Conservation (phyloP, 2,888 invertebrate genomes). For the Tenodera sinensis region DNA sequence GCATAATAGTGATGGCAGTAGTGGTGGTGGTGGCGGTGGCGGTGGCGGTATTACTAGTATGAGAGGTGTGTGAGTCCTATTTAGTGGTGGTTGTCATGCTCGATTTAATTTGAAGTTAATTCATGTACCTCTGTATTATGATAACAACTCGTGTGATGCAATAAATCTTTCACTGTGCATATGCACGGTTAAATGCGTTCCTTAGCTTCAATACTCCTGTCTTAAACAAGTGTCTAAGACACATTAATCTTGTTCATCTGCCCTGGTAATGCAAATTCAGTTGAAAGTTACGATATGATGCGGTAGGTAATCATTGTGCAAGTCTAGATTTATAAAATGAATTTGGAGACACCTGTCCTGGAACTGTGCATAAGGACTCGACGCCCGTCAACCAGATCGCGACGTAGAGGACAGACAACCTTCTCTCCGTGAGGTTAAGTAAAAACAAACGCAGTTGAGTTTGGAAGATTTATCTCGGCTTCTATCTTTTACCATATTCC, state of each 20-base stretch:
- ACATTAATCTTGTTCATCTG: neutral
- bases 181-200: no score
- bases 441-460: neutral
- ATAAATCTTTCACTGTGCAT: no score
- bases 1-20: no score
- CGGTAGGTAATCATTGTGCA: neutral
- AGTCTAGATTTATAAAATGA: neutral
- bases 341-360: neutral
- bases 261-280: neutral
- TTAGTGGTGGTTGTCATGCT: no score
- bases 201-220: neutral
- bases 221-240: neutral
- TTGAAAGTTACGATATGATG: neutral
- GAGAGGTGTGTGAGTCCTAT: no score
- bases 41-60: no score
- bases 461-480: neutral
- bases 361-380: neutral
- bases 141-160: no score
- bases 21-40: no score
- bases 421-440: neutral
- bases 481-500: neutral
- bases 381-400: neutral
- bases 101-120: no score
- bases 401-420: neutral
- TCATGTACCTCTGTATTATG: no score